Conservation (phyloP, 2,113 vertebrate species). For the Eurypyga helias region DNA sequence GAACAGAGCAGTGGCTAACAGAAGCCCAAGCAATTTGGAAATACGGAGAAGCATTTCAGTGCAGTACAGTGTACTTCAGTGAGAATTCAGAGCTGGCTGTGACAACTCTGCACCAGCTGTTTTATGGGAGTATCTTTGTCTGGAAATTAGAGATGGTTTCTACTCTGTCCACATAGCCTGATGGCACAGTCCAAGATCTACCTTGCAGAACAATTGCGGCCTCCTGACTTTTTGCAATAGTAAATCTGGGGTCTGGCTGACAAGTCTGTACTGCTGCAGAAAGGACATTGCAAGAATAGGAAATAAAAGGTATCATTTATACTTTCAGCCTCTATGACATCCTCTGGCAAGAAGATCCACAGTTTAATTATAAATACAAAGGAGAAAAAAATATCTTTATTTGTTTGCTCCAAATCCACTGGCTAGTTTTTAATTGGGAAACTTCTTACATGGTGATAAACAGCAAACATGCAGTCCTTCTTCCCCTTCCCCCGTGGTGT, state of each 20-base stretch:
- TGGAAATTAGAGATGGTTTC: background rate
- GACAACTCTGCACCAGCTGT: background rate
- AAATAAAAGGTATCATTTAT: constrained; percentile 22
- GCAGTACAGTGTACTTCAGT: background rate
- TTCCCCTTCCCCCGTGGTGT: background rate
- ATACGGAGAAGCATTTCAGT: background rate
- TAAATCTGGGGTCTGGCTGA: background rate
- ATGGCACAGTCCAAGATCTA: background rate
- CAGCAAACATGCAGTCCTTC: background rate
- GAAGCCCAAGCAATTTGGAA: background rate
- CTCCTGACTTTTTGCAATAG: background rate
- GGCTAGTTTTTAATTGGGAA: constrained; percentile 46
- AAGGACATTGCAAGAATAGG: background rate
- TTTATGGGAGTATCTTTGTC: background rate
- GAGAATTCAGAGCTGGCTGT: background rate
- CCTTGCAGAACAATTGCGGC: background rate
- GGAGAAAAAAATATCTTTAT: constrained; percentile 16
- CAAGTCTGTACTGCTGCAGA: background rate
- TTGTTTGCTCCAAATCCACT: constrained; percentile 5
- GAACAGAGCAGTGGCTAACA: background rate
- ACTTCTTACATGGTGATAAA: background rate
- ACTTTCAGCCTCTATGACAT: background rate
- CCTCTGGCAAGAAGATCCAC: constrained; percentile 42
- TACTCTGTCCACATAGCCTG: background rate
- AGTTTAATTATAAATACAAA: constrained; percentile 51